Base-by-base conservation (phyloP, 2,888 invertebrate genomes). In the Venusia cambrica region DNA sequence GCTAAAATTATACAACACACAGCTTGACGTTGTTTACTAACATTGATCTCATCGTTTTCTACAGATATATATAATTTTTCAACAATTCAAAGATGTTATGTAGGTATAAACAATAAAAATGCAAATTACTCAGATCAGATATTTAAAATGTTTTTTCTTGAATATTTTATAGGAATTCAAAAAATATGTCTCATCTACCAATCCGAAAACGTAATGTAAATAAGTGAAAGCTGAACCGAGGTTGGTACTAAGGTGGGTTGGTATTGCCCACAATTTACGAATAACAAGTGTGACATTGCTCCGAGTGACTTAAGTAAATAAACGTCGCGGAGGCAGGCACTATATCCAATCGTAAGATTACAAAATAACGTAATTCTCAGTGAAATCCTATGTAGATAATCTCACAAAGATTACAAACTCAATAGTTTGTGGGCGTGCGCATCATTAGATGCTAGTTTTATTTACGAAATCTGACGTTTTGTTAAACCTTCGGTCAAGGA, bases 391-490 rank as follows among this genome's bases (percentile, higher is more conserved):
- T 56, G 60, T 59, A 42, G 50, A 59, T 62, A 55, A 58, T 61
- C 54, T 58, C 50, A 56, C 47, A 40, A 36, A 51, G 53, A 62
- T 58, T 62, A 56, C 55, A 51, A 56, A 52, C 44, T 53, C 49
- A 48, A 58, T 51, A 38, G 31, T 12, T 50, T 51, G 62, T 65
- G 56, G 62, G 64, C 60, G 62, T 55, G 44, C 37, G 43, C 50
- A 39, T 51, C 62, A 46, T 65, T 61, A 57, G 46, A 55, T 62
- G 47, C 54, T 57, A 60, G 59, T 54, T 65, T 64, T 67, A 66
- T 64, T 57, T 61, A 66, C 57, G 37, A 62, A 66, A 62, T 66
- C 63, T 56, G 61, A 64, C 58, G 51, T 62, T 60, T 51, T 49
- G 47, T 58, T 44, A 61, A 62, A 57, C 25, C 35, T 48, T 46